phyloP scores from a whole-genome alignment of 1,140 invertebrate species.

The Paramacrobiotus metropolitanus region DNA sequence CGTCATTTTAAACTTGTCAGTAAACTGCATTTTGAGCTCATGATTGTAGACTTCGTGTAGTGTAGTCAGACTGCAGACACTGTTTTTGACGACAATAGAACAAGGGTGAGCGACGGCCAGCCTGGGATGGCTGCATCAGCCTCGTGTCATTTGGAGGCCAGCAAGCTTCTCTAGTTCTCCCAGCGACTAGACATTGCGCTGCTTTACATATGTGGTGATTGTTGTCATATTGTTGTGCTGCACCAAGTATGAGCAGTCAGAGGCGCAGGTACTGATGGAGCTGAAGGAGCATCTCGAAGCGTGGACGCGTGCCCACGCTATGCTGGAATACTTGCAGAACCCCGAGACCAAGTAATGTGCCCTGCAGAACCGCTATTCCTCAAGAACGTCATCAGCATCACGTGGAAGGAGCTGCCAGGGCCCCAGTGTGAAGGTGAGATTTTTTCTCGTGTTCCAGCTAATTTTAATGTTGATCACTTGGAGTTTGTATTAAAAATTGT shows the following conservation, averaged over 20 bases:
- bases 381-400: conserved; percentile 93
- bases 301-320: conserved; percentile 95
- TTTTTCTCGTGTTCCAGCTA: conserved; percentile 9
- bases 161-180: conserved; percentile 66
- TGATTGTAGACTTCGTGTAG: too few species aligned
- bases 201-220: conserved; percentile 73
- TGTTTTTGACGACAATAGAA: too few species aligned
- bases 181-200: conserved; percentile 87
- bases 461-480: conserved; percentile 7
- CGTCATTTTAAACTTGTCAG: too few species aligned
- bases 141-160: conserved; percentile 13
- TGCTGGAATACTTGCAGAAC: conserved; percentile 75
- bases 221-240: conserved; percentile 83
- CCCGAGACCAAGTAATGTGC: conserved; percentile 99
- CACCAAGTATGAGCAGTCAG: conserved; percentile 37
- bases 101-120: too few species aligned
- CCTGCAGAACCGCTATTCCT: conserved; percentile 93
- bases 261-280: conserved; percentile 76
- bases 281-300: conserved; percentile 95
- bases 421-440: conserved; percentile 79
- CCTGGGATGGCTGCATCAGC: too few species aligned
- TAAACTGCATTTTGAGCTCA: too few species aligned
- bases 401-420: conserved; percentile 93
- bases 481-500: too few species aligned
- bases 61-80: too few species aligned